These are phyloP conservation scores for Teinopalpus imperialis DNA, from an alignment of 2,888 invertebrate species.

Conservation along the genomic window DNA sequence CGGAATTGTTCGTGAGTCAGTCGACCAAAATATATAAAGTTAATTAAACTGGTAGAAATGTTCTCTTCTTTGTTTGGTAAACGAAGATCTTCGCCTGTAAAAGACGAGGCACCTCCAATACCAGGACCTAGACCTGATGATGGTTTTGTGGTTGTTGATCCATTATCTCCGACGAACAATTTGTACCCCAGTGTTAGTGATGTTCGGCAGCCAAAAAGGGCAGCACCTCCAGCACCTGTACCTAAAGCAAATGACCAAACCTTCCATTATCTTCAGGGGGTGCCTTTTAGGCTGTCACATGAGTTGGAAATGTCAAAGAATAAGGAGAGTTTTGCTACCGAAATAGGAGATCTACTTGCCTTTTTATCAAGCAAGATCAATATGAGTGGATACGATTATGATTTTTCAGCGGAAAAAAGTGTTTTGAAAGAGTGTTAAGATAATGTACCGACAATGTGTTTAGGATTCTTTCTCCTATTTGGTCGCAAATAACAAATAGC, in stretches of 20 bases:
- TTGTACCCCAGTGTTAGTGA: slow-evolving; percentile 63
- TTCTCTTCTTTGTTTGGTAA: slow-evolving; percentile 76
- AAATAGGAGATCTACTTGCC: slow-evolving; percentile 75
- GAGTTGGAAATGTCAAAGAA: slow-evolving; percentile 69
- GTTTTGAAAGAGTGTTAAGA: slow-evolving; percentile 73
- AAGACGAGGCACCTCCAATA: slow-evolving; percentile 69
- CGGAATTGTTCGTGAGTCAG: neutral
- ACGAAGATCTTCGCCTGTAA: slow-evolving; percentile 69
- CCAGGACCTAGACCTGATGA: slow-evolving; percentile 67
- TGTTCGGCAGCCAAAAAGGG: slow-evolving; percentile 47
- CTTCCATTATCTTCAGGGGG: slow-evolving; percentile 77
- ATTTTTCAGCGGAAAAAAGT: slow-evolving; percentile 78
- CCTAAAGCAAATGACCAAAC: slow-evolving; percentile 45
- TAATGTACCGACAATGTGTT: neutral
- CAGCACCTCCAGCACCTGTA: slow-evolving; percentile 56
- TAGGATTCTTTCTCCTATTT: neutral
- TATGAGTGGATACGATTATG: slow-evolving; percentile 68
- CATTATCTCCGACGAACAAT: slow-evolving; percentile 46
- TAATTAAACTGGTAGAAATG: slow-evolving; percentile 55
- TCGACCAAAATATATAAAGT: too few relatives aligned
- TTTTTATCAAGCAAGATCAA: slow-evolving; percentile 73
- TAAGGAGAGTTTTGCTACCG: slow-evolving; percentile 71
- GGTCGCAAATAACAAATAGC: too few relatives aligned
- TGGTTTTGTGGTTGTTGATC: slow-evolving; percentile 65
- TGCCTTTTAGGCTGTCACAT: slow-evolving; percentile 78